Conservation (phyloP, 2,797 vertebrate genomes). For the Erethizon dorsatum region DNA sequence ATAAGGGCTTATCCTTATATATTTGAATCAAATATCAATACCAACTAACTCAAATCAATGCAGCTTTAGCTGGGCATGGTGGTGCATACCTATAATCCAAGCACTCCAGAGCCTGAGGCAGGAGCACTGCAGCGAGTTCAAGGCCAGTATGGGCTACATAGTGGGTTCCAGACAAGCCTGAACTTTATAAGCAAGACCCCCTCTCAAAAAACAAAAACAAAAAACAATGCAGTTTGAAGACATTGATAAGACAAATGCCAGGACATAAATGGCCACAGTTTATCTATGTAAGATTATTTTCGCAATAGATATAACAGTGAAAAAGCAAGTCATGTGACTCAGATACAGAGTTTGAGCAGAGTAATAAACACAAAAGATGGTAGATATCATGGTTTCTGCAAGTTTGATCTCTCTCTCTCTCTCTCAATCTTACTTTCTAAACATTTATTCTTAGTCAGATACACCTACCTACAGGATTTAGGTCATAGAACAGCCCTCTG, state of each 20-base stretch:
- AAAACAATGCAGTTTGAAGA: neutral
- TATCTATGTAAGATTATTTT: neutral
- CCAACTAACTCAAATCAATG: neutral
- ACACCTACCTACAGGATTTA: neutral
- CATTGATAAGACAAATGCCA: neutral
- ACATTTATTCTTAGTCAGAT: neutral
- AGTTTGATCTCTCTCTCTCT: neutral
- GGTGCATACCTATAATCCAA: neutral
- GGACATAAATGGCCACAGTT: neutral
- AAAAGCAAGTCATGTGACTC: neutral
- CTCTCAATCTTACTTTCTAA: neutral
- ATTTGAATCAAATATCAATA: slow-evolving; percentile 42
- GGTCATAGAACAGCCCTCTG: neutral
- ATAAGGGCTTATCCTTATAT: neutral
- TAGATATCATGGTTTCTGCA: neutral
- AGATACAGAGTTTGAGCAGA: neutral
- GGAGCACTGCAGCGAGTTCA: neutral
- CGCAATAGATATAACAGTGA: neutral
- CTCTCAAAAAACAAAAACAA: neutral
- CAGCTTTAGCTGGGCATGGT: neutral
- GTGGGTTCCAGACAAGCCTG: neutral
- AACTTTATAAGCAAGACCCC: neutral
- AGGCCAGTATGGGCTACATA: neutral
- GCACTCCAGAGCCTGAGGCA: neutral
- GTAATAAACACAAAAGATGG: neutral